A percentile compares a stretch with the other conserved stretches of the same genome.
Evolutionary conservation across 2,888 invertebrate species (phyloP).

Genomic region (Acrobasis repandana): DNA sequence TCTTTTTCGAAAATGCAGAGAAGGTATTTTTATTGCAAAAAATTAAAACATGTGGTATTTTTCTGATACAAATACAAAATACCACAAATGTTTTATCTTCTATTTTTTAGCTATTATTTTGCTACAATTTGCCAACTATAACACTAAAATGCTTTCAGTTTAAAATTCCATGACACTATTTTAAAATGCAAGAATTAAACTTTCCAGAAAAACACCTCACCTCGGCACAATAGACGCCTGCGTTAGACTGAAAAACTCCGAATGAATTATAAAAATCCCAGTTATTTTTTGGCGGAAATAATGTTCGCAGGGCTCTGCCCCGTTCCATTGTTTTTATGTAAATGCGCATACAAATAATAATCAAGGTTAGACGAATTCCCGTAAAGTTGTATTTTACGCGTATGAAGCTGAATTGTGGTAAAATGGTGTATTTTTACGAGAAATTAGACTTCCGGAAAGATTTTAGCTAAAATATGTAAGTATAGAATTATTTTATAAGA

Average conservation of each 20-base stretch:
- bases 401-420: neutral
- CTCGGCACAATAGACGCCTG: conserved; percentile 9
- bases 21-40: too few species aligned
- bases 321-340: conserved; percentile 49
- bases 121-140: too few species aligned
- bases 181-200: neutral
- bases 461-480: neutral
- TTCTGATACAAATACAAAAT: too few species aligned
- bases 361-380: conserved; percentile 26
- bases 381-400: neutral
- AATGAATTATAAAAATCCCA: conserved; percentile 25
- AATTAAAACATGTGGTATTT: too few species aligned
- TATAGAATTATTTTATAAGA: too few species aligned
- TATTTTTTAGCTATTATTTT: too few species aligned
- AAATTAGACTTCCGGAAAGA: neutral
- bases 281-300: conserved; percentile 34
- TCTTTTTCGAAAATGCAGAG: too few species aligned
- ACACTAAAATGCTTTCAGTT: too few species aligned
- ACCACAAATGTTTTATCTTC: too few species aligned
- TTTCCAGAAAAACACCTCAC: neutral
- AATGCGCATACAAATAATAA: conserved; percentile 44
- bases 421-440: neutral
- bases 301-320: conserved; percentile 39
- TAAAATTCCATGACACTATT: too few species aligned
- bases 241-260: conserved; percentile 19